Conservation (phyloP, 2,113 vertebrate genomes). For the Eonycteris spelaea region DNA sequence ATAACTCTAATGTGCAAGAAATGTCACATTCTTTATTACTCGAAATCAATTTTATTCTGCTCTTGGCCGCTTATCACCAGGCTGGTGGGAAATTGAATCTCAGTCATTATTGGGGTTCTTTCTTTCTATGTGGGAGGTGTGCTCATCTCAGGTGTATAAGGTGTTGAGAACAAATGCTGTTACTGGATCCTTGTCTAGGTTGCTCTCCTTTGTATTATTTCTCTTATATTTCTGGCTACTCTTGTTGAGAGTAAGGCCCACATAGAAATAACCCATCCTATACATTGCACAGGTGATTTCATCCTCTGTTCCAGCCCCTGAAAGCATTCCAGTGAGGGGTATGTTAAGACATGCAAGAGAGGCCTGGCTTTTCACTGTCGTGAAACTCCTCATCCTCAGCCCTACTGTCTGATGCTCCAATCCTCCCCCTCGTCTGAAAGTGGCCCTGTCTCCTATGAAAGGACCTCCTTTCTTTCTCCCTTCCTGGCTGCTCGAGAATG, state of each 20-base stretch:
- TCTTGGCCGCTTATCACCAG: background rate
- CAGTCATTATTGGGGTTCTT: background rate
- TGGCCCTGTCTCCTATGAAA: background rate
- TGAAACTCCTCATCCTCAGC: background rate
- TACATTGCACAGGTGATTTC: background rate
- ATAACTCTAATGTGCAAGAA: background rate
- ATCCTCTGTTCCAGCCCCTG: background rate
- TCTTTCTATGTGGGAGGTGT: background rate
- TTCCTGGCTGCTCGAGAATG: background rate
- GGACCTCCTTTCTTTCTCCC: background rate
- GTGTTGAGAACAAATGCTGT: background rate
- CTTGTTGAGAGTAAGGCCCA: background rate
- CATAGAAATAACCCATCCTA: background rate
- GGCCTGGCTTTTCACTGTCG: fast-evolving
- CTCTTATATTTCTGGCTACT: background rate
- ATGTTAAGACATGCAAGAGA: background rate
- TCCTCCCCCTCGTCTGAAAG: background rate
- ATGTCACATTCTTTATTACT: slow-evolving; percentile 37
- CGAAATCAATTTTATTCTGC: background rate
- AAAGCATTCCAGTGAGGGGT: background rate
- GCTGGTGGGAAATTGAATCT: background rate
- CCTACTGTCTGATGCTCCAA: background rate
- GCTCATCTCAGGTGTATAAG: background rate
- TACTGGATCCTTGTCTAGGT: background rate
- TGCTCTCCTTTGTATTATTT: background rate